Base-by-base conservation (phyloP, 2,888 invertebrate species). In the Tenthredo mesomela region DNA sequence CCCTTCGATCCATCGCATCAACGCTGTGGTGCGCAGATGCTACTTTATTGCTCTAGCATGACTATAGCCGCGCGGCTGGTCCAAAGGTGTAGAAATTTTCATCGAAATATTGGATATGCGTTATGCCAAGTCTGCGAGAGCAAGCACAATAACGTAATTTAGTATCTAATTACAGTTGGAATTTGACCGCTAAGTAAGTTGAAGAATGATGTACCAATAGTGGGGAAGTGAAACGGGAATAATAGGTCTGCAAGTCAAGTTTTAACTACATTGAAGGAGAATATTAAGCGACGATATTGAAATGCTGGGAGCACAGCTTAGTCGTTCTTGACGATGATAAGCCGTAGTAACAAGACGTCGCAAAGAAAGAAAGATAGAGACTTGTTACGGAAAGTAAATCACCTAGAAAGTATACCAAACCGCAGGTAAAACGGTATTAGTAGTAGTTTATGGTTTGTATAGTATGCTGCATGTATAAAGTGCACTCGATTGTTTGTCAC, bases 341-440 rank as follows among this genome's bases (percentile, higher is more conserved):
- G 33, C 70, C 33, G 21, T 0, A 43, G n/a, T 21, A 43, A 71
- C 7, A 21, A 18, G 37, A 37, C 71, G 65, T 65, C 65, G 40
- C n/a, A 71, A n/a, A 43, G 3, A n/a, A 33, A 29, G 15, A 67
- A 21, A 1, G 71, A 71, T 4, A 10, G 9, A 33, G 75, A 77
- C 75, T 77, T 25, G 29, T 50, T 29, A 29, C 40, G 29, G 15
- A 77, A 77, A 77, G 75, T 77, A 77, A 77, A 77, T 50, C 50
- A 77, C 75, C 1, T 50, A 25, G 50, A 33, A 77, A 50, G 50
- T 77, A 37, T 40, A 37, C 71, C 71, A 71, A 43, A 71, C 71
- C 71, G 25, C 71, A 71, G 71, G 37, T 71, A n/a, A 71, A 71
- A 21, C 47, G 29, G 29, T 43, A 33, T 1, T 50, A 77, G 47